phyloP scores from a whole-genome alignment of 2,113 vertebrate species.

The Dipodomys merriami region DNA sequence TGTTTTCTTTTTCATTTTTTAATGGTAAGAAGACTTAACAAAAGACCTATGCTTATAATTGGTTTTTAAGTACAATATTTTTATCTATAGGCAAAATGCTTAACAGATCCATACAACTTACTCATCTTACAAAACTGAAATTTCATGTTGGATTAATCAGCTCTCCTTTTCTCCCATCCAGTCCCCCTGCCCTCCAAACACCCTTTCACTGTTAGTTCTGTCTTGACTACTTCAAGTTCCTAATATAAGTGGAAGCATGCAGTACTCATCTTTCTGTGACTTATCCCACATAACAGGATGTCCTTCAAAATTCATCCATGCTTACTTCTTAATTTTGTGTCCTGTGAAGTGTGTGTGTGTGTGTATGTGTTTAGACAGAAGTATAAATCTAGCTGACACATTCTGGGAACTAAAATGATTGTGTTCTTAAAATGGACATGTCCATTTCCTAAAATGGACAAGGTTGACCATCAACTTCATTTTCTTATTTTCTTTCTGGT shows the following conservation, averaged over 20 bases:
- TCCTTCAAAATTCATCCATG: neutral
- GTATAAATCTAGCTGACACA: neutral
- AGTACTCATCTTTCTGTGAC: neutral
- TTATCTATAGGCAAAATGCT: neutral
- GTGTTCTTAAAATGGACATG: neutral
- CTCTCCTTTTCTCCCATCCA: neutral
- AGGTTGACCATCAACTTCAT: neutral
- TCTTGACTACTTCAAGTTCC: neutral
- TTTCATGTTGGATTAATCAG: neutral
- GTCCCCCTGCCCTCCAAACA: neutral
- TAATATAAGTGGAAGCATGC: neutral
- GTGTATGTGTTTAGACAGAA: neutral
- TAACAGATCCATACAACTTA: neutral
- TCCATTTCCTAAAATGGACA: too few species aligned
- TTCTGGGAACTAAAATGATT: neutral
- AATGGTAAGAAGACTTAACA: neutral
- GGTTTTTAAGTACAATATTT: neutral
- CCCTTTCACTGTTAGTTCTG: neutral
- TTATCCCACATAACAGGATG: neutral
- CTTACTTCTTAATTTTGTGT: neutral
- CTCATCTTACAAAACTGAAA: neutral
- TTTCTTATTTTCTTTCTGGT: neutral
- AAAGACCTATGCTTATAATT: neutral
- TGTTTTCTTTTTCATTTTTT: neutral
- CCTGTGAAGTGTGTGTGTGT: too few species aligned